Evolutionary conservation across 64 coral and sea anemone species (phyloP).

Genomic region (Stichodactyla helianthus): DNA sequence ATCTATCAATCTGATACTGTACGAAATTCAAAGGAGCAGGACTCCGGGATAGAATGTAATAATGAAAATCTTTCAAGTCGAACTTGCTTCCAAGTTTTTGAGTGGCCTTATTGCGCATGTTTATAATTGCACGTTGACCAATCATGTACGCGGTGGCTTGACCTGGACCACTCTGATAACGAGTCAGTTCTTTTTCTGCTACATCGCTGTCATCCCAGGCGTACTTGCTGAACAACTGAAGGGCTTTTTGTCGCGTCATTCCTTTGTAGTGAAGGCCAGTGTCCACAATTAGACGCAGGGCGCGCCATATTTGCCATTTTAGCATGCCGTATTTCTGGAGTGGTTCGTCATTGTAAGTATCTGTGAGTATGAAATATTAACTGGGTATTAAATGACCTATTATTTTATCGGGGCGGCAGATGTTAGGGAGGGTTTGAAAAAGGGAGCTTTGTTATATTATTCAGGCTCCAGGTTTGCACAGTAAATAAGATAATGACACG

Average conservation of each 20-base stretch:
- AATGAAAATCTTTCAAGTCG: constrained; percentile 55
- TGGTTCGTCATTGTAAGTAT: constrained; percentile 25
- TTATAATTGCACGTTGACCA: constrained; percentile 50
- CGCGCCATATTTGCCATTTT: constrained; percentile 76
- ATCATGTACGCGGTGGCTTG: constrained; percentile 69
- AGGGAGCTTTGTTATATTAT: not conserved
- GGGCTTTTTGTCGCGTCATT: constrained; percentile 49
- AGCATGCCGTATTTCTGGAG: constrained; percentile 51
- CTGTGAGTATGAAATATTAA: not conserved
- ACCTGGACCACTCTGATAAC: constrained; percentile 59
- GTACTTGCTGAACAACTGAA: constrained; percentile 38
- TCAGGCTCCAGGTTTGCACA: too few relatives aligned
- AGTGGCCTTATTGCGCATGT: constrained; percentile 34
- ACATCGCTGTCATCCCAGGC: constrained; percentile 71
- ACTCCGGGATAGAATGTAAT: constrained; percentile 43
- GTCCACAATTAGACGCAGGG: constrained; percentile 55
- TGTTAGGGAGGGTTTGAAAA: not conserved
- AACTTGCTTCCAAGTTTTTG: constrained; percentile 41
- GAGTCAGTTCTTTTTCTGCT: constrained; percentile 57
- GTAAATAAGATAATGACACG: too few relatives aligned
- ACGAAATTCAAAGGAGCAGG: constrained; percentile 40
- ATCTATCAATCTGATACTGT: constrained; percentile 35
- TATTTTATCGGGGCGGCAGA: too few relatives aligned
- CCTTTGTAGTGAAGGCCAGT: constrained; percentile 63
- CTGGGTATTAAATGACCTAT: not conserved